Evolutionary conservation across 2,888 invertebrate genomes (phyloP).

Genomic region (Cheilosia urbana): DNA sequence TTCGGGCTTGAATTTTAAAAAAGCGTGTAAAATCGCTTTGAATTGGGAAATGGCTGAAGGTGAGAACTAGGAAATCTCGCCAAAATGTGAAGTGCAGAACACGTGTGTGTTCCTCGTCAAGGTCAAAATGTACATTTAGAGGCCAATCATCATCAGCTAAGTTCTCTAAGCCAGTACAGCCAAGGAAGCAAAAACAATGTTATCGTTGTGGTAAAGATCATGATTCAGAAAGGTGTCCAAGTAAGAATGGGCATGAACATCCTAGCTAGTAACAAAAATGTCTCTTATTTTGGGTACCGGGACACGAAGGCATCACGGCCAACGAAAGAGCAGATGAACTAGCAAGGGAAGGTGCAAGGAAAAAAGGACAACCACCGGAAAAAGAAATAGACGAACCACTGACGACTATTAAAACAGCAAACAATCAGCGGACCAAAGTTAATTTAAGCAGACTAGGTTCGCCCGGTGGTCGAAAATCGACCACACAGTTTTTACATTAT

Average conservation of each 20-base stretch:
- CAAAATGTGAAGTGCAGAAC: conserved; percentile 26
- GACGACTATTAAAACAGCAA: too few relatives aligned
- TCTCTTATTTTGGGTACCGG: too few relatives aligned
- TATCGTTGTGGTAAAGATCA: not conserved
- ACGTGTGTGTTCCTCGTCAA: not conserved
- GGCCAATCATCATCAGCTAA: not conserved
- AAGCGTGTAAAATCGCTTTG: conserved; percentile 28
- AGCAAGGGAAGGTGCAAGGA: too few relatives aligned
- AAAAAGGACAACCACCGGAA: too few relatives aligned
- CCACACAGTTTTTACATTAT: too few relatives aligned
- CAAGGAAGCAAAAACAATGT: not conserved
- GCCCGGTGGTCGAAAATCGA: too few relatives aligned
- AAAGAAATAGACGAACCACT: too few relatives aligned
- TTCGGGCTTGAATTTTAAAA: conserved; percentile 36
- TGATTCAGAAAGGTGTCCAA: conserved; percentile 1
- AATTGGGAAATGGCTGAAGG: conserved; percentile 50
- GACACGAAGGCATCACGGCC: too few relatives aligned
- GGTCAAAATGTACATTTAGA: not conserved
- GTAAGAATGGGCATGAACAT: conserved; percentile 39
- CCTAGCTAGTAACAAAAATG: too few relatives aligned
- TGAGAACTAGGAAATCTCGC: conserved; percentile 6
- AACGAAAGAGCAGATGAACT: too few relatives aligned
- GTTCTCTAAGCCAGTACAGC: not conserved
- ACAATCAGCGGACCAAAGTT: too few relatives aligned
- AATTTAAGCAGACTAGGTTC: too few relatives aligned